Percentiles rank a stretch among this genome's conserved stretches.
These are phyloP conservation scores for Noctua pronuba DNA, from an alignment of 2,888 invertebrate genomes.

Conservation along the genomic window DNA sequence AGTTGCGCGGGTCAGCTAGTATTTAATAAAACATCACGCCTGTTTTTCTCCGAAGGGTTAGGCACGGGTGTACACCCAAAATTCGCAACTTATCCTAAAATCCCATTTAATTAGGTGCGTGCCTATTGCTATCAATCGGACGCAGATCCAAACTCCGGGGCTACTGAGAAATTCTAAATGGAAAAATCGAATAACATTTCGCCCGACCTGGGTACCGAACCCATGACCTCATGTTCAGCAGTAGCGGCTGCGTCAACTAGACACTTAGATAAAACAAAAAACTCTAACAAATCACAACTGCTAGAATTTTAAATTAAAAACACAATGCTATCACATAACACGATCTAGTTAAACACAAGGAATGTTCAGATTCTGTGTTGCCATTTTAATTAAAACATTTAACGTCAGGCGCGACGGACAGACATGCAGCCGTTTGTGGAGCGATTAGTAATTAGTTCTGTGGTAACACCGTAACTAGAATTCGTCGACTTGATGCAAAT, in stretches of 20 bases:
- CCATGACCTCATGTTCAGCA: not conserved
- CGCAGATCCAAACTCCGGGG: not conserved
- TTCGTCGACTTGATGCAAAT: not conserved
- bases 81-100: not conserved
- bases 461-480: conserved; percentile 19
- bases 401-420: conserved; percentile 17
- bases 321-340: conserved; percentile 4
- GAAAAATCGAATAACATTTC: not conserved
- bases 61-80: not conserved
- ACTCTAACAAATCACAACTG: not conserved
- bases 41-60: not conserved
- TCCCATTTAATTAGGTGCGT: not conserved
- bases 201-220: not conserved
- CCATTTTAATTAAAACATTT: conserved; percentile 54
- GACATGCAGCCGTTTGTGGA: conserved; percentile 33
- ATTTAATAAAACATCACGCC: not conserved
- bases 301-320: not conserved
- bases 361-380: conserved; percentile 27
- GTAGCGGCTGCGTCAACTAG: not conserved
- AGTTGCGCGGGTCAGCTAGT: too few relatives aligned
- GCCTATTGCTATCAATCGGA: not conserved
- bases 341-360: conserved; percentile 1
- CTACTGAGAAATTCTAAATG: not conserved
- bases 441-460: conserved; percentile 49
- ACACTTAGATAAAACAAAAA: not conserved